phyloP scores from a whole-genome alignment of 1,140 invertebrate genomes.

The Lithobius niger region DNA sequence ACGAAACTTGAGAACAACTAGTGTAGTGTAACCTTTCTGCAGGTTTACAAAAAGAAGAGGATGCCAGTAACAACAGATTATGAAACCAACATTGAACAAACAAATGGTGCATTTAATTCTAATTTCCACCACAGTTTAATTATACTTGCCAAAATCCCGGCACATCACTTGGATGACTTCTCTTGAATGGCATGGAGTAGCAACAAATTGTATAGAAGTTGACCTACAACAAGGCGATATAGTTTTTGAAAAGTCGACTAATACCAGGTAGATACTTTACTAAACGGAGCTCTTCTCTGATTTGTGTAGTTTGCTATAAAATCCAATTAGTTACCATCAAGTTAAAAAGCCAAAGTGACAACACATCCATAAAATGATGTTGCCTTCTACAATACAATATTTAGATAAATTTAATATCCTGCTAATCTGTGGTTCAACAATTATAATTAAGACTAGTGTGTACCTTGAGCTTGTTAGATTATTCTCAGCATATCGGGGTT shows the following conservation, averaged over 20 bases:
- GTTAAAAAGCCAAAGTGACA: not conserved
- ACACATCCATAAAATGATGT: not conserved
- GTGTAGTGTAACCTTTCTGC: not conserved
- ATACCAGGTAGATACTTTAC: no score
- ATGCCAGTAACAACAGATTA: no score
- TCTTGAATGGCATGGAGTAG: constrained; percentile 43
- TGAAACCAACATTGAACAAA: no score
- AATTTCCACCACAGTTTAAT: not conserved
- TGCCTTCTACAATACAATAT: not conserved
- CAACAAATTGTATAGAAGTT: constrained; percentile 43
- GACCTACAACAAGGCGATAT: constrained; percentile 34
- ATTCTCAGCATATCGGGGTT: not conserved
- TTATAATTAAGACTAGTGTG: not conserved
- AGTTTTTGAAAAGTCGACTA: no score
- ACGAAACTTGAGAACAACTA: not conserved
- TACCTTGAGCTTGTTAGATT: not conserved
- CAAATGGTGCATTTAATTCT: not conserved
- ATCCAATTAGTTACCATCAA: not conserved
- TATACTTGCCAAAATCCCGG: constrained; percentile 36
- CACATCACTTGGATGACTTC: constrained; percentile 53
- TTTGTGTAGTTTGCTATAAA: not conserved
- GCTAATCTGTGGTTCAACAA: not conserved
- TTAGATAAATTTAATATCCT: not conserved
- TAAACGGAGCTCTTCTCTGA: not conserved
- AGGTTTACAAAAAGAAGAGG: no score